Evolutionary conservation across 2,113 vertebrate genomes (phyloP).

Genomic region (Sisor rabdophorus): DNA sequence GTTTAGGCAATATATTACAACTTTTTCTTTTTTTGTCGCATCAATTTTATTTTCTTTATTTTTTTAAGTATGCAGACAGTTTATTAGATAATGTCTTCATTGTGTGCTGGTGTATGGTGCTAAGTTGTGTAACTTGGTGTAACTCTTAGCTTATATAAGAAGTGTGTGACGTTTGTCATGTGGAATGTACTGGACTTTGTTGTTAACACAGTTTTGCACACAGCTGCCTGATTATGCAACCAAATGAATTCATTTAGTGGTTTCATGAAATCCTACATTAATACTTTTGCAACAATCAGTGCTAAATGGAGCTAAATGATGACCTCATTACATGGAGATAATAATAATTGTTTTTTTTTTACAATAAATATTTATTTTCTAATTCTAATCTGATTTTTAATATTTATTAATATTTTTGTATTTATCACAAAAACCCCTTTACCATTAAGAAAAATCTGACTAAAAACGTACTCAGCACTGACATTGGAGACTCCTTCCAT

Average conservation of each 20-base stretch:
- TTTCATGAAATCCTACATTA: constrained; percentile 13
- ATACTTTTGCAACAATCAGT: background rate
- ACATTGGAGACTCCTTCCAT: too few species aligned
- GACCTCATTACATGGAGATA: too few species aligned
- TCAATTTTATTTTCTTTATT: too few species aligned
- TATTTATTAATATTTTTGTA: too few species aligned
- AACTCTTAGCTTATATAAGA: background rate
- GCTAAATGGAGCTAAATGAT: background rate
- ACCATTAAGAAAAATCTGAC: too few species aligned
- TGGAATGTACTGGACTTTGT: constrained; percentile 7
- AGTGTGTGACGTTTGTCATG: background rate
- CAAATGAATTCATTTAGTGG: constrained; percentile 19
- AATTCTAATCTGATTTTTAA: too few species aligned
- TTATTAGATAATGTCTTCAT: background rate
- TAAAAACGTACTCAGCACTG: too few species aligned
- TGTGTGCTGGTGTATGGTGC: background rate
- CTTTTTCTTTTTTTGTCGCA: too few species aligned
- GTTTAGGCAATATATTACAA: background rate
- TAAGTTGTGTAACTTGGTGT: too few species aligned
- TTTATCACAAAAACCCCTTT: too few species aligned
- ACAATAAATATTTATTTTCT: too few species aligned
- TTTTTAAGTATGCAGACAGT: background rate
- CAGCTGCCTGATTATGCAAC: constrained; percentile 25
- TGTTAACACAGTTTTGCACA: constrained; percentile 24
- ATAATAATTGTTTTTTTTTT: too few species aligned